Evolutionary conservation across 2,113 vertebrate species (phyloP), one percentile per base, ranked within the genome.

Genomic region (Malurus melanocephalus): DNA sequence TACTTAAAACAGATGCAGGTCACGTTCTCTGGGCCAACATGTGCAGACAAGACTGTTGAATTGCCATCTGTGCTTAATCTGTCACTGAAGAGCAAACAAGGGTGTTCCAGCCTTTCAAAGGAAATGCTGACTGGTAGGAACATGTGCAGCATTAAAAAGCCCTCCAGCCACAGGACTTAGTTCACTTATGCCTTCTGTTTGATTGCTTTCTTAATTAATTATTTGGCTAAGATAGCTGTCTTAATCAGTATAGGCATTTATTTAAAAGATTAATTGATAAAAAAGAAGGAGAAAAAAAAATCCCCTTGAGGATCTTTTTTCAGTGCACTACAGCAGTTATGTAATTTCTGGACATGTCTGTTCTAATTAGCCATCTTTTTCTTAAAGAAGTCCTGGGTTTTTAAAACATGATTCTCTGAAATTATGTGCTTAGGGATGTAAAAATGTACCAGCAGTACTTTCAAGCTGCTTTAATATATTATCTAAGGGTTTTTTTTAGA

Each of bases 21-120:
- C 94, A 96, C 53, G 56, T 96, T 94, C 84, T 78, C 69, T 40
- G 24, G 82, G 77, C 94, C 62, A 93, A 78, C 80, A 73, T 86
- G 89, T 24, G 2, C 78, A 91, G 91, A 94, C 90, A 93, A 91
- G 93, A 78, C 68, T 89, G 93, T 68, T 94, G 72, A 91, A 89
- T 72, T 85, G 66, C 91, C 95, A 95, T 95, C 95, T 96, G 96
- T 89, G 84, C 93, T 94, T 94, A 91, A 95, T 92, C 92, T 93
- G 92, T 88, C 94, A 83, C 89, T 93, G 45, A 94, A 94, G 88
- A 95, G 85, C 92, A 96, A 95, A 91, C 52, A 95, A 93, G 90
- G 72, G 83, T 90, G 59, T 84, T 91, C 49, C 57, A 94, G 88
- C 73, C 49, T 90, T 89, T 74, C 80, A 91, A 93, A 94, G 78